Evolutionary conservation across 2,113 vertebrate species (phyloP), one percentile per base, ranked within the genome.

Genomic region (Oostethus manadensis): DNA sequence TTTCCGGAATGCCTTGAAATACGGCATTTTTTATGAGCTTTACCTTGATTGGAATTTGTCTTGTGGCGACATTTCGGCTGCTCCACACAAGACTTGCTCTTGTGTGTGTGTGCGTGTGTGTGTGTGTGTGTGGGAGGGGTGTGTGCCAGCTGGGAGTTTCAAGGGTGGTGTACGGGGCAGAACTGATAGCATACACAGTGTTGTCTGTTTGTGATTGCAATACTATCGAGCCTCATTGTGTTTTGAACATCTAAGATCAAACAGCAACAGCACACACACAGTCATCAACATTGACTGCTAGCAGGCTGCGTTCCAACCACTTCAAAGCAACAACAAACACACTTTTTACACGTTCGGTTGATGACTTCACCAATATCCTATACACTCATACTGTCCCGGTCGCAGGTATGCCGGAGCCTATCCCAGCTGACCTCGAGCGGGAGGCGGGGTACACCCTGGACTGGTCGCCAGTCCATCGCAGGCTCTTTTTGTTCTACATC

Each of bases 171-270:
- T 17, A 10, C 8, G 8, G 60, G 58, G 56, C 65, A 51, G 64
- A 68, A 68, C 33, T 68, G 58, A 72, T 62, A 66, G 70, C 14
- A 0, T 66, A 63, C 79, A 72, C n/a, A 85, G 81, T 79, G 71
- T 63, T 60, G 68, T 86, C 83, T 85, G 84, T 88, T 86, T 87
- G 75, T 76, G 81, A 49, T 65, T 80, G 75, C 58, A 73, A 72
- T 79, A 75, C 73, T 56, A 76, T 51, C 53, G 22, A 40, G 71
- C 66, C 64, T 78, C 62, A 79, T 77, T 81, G 62, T 83, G 67
- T 83, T 81, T 78, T 62, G n/a, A 82, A 74, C 64, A 66, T 62
- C 8, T 2, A 47, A 77, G 73, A 82, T 76, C 81, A 80, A 83
- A 84, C 68, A 77, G 10, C 50, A 56, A 38, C 66, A 44, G 29